These are phyloP conservation scores for Syngnathoides biaculeatus DNA, from an alignment of 2,113 vertebrate genomes.

Conservation along the genomic window DNA sequence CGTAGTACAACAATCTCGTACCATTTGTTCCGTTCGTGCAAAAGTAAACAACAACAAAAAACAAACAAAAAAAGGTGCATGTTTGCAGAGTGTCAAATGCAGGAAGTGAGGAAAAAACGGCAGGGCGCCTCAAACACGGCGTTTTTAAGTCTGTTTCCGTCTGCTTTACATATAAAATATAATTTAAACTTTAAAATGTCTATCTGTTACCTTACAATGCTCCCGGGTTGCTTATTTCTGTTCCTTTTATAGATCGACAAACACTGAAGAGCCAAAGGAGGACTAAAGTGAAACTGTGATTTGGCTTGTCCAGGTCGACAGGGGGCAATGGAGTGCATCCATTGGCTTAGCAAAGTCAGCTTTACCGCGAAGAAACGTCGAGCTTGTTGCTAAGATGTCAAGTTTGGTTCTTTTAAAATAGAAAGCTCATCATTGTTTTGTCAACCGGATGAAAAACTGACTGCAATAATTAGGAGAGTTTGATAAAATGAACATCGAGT, in stretches of 20 bases:
- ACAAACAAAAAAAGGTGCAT: not conserved
- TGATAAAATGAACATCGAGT: not conserved
- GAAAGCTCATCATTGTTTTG: not conserved
- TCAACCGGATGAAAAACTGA: not conserved
- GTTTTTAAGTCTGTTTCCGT: not conserved
- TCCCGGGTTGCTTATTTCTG: not conserved
- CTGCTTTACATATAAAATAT: not conserved
- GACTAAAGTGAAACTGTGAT: not conserved
- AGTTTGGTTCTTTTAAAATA: not conserved
- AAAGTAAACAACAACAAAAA: too few species aligned
- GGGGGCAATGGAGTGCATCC: not conserved
- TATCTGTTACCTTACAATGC: not conserved
- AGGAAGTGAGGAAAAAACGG: not conserved
- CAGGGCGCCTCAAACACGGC: not conserved
- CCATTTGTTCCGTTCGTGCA: not conserved
- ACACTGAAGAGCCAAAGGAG: not conserved
- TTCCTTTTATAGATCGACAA: not conserved
- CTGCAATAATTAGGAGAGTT: not conserved
- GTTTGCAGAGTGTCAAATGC: slow-evolving; percentile 11
- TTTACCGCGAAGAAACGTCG: not conserved
- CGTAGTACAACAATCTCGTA: not conserved
- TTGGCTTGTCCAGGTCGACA: not conserved
- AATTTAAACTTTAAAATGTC: not conserved
- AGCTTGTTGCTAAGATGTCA: not conserved
- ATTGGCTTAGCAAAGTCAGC: not conserved